phyloP scores from a whole-genome alignment of 2,113 vertebrate genomes.

The Hylia prasina region DNA sequence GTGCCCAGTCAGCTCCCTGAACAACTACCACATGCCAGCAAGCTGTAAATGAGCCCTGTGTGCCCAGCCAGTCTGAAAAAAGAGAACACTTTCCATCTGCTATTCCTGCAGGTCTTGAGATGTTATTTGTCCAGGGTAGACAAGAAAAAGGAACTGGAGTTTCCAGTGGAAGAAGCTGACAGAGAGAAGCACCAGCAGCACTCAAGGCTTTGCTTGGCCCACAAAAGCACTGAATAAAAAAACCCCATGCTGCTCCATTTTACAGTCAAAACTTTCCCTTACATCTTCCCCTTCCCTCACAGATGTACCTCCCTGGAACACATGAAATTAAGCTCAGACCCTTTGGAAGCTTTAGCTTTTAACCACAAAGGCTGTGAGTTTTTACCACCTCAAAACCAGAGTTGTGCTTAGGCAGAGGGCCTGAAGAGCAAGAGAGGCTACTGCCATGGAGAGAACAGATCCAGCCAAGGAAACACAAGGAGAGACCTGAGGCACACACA shows the following conservation, averaged over 20 bases:
- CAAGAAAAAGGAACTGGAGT: background rate
- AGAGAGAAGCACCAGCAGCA: background rate
- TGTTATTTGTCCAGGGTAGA: background rate
- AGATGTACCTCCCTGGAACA: background rate
- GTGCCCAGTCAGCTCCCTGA: background rate
- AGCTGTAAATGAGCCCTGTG: background rate
- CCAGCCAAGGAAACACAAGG: background rate
- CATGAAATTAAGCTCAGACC: background rate
- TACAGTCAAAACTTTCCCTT: background rate
- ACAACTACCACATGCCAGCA: background rate
- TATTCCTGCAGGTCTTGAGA: background rate
- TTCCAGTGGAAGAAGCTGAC: conserved; percentile 20
- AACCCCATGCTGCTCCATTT: background rate
- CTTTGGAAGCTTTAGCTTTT: background rate
- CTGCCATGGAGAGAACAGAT: background rate
- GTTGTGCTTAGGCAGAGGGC: background rate
- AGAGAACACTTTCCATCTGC: background rate
- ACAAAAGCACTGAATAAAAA: background rate
- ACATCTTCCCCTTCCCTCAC: background rate
- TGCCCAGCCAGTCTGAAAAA: background rate
- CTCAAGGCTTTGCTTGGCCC: background rate
- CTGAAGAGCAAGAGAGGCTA: background rate
- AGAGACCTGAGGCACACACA: background rate
- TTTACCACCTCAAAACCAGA: background rate
- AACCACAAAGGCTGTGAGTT: background rate